Evolutionary conservation across 1,140 invertebrate species (phyloP).

Genomic region (Drosophila subpulchrella): DNA sequence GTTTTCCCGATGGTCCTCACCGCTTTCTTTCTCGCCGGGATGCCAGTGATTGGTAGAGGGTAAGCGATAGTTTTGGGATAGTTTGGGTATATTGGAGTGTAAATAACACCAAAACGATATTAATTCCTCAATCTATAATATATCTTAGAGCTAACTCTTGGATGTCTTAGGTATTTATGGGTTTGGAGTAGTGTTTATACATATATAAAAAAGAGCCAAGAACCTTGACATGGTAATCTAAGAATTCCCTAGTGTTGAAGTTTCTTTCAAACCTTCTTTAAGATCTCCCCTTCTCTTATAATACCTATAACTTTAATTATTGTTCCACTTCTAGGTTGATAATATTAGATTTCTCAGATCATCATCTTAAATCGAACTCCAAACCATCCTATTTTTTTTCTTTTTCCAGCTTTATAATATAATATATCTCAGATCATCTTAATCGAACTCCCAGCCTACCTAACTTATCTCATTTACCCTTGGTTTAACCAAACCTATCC

Average conservation of each 20-base stretch:
- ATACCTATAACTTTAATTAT: too few relatives aligned
- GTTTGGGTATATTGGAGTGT: neutral
- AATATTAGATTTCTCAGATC: too few relatives aligned
- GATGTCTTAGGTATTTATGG: neutral
- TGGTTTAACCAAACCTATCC: constrained; percentile 4
- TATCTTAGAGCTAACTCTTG: neutral
- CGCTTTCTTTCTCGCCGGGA: neutral
- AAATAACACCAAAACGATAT: neutral
- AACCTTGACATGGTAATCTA: too few relatives aligned
- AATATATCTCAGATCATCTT: constrained; percentile 1
- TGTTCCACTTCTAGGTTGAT: too few relatives aligned
- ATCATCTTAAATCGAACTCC: too few relatives aligned
- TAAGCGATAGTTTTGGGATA: constrained; percentile 26
- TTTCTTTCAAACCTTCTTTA: too few relatives aligned
- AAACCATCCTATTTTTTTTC: too few relatives aligned
- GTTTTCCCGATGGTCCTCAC: constrained; percentile 15
- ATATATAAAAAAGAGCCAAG: neutral
- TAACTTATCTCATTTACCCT: neutral
- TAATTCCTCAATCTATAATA: neutral
- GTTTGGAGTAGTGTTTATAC: neutral
- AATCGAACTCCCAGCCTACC: neutral
- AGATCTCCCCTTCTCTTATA: too few relatives aligned
- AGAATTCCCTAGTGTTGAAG: too few relatives aligned
- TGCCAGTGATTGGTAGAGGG: constrained; percentile 15
- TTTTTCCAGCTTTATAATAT: neutral